Base-by-base conservation (phyloP, 2,888 invertebrate genomes). In the Syritta pipiens region DNA sequence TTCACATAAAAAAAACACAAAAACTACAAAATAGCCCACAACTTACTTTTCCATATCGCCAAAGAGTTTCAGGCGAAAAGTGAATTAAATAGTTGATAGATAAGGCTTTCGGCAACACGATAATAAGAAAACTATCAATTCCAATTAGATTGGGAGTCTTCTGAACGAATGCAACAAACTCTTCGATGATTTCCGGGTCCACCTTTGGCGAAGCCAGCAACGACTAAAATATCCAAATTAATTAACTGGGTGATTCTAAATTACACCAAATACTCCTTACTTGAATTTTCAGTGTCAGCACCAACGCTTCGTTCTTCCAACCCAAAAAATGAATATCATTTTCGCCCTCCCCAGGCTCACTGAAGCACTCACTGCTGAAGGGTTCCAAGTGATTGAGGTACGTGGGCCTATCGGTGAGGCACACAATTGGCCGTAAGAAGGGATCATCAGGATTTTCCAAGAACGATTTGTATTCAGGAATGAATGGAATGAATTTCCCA, bases 11-110 rank as follows among this genome's bases (percentile, higher is more conserved):
- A 10, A 20, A 48, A 19, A 40, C 19, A 22, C 19, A 5, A 4
- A 24, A 20, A 0, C 0, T 9, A 1, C 26, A 46, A 28, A 28
- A 30, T 30, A 48, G 3, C 1, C 2, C 14, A n/a, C 2, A 24
- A 44, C 79, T 85, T 85, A 93, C 93, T 90, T 93, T 93, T 46
- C 92, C 92, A 85, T 92, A 93, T 65, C 92, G 91, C 81, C 93
- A 87, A 24, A 93, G 85, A 83, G 91, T 91, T 82, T 91, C 91
- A 0, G 93, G 93, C 82, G 91, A 92, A 63, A 90, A 89, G 26
- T 92, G 91, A 24, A 92, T 88, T 82, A 93, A 85, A 82, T 92
- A 88, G 65, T 89, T 86, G 1, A 91, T 88, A 44, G 90, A 90
- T 85, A 92, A 88, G 82, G 90, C 89, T 82, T 90, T 87, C 30